These are phyloP conservation scores for Bubo blakistoni DNA, from an alignment of 2,113 vertebrate genomes.

Conservation along the genomic window DNA sequence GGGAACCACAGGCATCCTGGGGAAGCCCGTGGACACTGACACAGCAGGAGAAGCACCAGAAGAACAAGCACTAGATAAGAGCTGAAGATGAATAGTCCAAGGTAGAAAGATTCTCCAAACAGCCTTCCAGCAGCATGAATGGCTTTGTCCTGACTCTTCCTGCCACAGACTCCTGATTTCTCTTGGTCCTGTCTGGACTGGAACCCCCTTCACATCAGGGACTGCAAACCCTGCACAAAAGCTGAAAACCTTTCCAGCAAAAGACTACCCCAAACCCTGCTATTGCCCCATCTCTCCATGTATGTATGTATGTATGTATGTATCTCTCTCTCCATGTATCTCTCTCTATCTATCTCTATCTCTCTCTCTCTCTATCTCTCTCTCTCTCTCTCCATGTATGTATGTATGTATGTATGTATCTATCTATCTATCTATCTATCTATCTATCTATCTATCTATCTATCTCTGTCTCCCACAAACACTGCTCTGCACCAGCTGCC, in stretches of 20 bases:
- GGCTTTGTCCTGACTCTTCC: neutral
- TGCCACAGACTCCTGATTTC: neutral
- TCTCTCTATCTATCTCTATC: neutral
- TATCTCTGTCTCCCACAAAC: conserved; percentile 31
- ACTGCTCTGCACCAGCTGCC: conserved; percentile 25
- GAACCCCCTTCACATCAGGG: neutral
- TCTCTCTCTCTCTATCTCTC: no score
- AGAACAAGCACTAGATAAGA: neutral
- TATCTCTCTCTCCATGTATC: neutral
- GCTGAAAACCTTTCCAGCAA: neutral
- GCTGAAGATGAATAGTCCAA: neutral
- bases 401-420: neutral
- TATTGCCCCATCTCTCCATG: neutral
- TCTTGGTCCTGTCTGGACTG: neutral
- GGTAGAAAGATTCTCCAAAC: neutral
- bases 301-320: no score
- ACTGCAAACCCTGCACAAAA: neutral
- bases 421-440: neutral
- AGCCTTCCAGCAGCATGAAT: neutral
- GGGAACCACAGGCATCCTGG: neutral
- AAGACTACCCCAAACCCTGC: neutral
- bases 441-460: neutral
- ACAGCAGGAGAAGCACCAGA: neutral
- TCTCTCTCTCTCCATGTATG: neutral
- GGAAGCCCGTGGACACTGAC: neutral